Evolutionary conservation across 2,888 invertebrate species (phyloP), one percentile per base, ranked within the genome.

Genomic region (Synergus umbraculus): DNA sequence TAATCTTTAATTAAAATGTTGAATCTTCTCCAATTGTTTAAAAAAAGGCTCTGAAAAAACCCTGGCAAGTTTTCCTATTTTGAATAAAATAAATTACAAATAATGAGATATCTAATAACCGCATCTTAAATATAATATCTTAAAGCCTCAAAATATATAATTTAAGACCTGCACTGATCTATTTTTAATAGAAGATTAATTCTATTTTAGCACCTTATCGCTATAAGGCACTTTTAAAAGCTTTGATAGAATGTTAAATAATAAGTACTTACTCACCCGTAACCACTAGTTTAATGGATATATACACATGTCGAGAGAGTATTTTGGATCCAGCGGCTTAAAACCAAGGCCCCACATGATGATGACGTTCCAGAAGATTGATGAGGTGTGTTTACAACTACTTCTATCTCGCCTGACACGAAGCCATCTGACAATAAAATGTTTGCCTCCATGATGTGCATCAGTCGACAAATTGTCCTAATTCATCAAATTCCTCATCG

Each of bases 341-440:
- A 29, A 29, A 82, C 83, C 44, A 82, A 76, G 82, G 81, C 82
- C 83, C 83, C 85, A 86, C 83, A 84, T 83, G 86, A 81, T 85
- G 88, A 86, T 84, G 89, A 87, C 88, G 85, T 85, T 86, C 84
- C 82, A 85, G 88, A 91, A 91, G 91, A 91, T 91, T 91, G 90
- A 91, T 91, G 91, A 90, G 90, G 83, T 86, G 86, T 88, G 88
- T 89, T 89, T 89, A 90, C 89, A 85, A 86, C 89, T 87, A 88
- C 37, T 80, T 79, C 81, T 81, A 78, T 82, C 76, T 80, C 78
- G 77, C 9, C 43, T 66, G 41, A 66, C 41, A 43, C 13, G 41
- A 66, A 43, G n/a, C n/a, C 41, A 41, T 66, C 66, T n/a, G 37
- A 37, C 15, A 64, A 66, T 43, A 9, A 22, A 18, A 60, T 43